phyloP scores from a whole-genome alignment of 2,113 vertebrate species.

The Neotragus pygmaeus region DNA sequence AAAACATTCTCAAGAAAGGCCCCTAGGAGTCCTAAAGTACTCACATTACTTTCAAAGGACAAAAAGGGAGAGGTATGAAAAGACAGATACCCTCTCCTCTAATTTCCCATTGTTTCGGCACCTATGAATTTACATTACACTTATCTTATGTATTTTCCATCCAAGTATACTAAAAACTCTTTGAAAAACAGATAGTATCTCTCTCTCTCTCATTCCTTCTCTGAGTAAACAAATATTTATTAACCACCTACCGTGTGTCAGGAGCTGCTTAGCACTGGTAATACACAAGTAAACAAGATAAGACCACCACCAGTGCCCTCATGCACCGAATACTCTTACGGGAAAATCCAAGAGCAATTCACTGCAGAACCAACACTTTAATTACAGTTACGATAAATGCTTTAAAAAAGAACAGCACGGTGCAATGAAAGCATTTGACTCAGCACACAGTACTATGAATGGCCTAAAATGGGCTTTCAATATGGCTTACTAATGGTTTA shows the following conservation, averaged over 20 bases:
- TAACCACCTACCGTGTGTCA: background rate
- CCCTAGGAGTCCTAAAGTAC: background rate
- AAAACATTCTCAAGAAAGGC: background rate
- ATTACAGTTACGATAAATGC: background rate
- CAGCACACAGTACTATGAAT: background rate
- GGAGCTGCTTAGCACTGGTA: background rate
- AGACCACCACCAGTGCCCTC: background rate
- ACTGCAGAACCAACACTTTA: background rate
- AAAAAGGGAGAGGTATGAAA: too few species aligned
- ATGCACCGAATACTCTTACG: background rate
- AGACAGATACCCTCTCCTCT: background rate
- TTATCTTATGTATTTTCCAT: background rate
- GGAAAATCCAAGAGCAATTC: background rate
- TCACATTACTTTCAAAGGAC: background rate
- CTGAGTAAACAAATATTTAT: background rate
- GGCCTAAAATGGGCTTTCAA: background rate
- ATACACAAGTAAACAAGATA: background rate
- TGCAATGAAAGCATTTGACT: background rate
- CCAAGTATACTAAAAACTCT: background rate
- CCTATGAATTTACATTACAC: background rate
- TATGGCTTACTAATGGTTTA: background rate
- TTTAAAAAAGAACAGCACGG: background rate
- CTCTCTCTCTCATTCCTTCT: background rate
- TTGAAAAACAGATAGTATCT: background rate
- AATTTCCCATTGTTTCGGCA: background rate